Base-by-base conservation (phyloP, 2,888 invertebrate genomes). In the Dynastes hyllus region DNA sequence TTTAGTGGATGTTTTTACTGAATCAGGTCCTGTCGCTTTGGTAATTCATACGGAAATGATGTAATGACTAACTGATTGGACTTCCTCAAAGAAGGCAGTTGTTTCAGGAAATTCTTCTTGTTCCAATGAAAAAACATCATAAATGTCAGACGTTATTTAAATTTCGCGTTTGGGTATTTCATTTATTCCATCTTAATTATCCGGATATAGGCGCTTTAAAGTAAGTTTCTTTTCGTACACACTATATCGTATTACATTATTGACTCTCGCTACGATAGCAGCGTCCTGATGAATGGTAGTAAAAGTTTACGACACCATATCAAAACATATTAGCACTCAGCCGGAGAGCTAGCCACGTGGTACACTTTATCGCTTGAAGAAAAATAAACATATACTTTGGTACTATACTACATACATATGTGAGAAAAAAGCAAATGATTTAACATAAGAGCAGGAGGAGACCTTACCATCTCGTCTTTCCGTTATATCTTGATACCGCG, bases 261-360 rank as follows among this genome's bases (percentile, higher is more conserved):
- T 73, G 73, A 73, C 73, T 45, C 61, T 61, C 61, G 69, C 73
- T 32, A 73, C 73, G 73, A 73, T 73, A 73, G 73, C 61, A 61
- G 61, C 61, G 27, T 73, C 73, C 61, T 61, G 61, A 73, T 58
- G 67, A 77, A 77, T 77, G 77, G 77, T 58, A 77, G 77, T 77
- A 77, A 77, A 77, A 77, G 51, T 77, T 77, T 77, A 77, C 66
- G 67, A 77, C 77, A 58, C 67, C 53, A 77, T 77, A 77, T 77
- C 77, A 77, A 51, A 77, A 77, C 77, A 77, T 77, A 77, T 77
- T 77, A 77, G 77, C 77, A 77, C 77, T 77, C 77, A 77, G 67
- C 55, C 66, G 69, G 69, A 76, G 73, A 67, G 61, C 27, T 61
- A 67, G 77, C 77, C 77, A 77, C 77, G 77, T 77, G 77, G 55